Evolutionary conservation across 2,888 invertebrate genomes (phyloP).

Genomic region (Stramonita haemastoma): DNA sequence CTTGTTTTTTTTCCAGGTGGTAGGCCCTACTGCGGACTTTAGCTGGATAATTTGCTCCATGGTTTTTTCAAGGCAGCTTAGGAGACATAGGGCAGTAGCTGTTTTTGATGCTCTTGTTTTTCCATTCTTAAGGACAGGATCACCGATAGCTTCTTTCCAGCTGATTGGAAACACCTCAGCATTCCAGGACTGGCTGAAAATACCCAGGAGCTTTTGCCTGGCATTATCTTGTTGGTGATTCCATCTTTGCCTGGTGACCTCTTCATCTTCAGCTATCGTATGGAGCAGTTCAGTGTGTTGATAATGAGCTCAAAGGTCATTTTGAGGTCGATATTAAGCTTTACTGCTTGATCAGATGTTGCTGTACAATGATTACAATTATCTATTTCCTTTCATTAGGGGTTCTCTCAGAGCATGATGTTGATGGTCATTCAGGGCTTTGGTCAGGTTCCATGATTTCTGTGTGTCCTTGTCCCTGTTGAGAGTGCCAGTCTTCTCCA

Average conservation of each 20-base stretch:
- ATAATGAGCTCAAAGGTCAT: too few species aligned
- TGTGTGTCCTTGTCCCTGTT: not conserved
- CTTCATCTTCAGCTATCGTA: too few species aligned
- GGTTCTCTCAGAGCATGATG: not conserved
- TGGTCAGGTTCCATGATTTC: not conserved
- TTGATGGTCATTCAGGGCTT: not conserved
- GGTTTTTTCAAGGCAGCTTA: not conserved
- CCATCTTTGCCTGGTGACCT: too few species aligned
- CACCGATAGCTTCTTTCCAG: too few species aligned
- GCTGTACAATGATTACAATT: too few species aligned
- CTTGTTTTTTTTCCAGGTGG: not conserved
- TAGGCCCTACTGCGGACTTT: not conserved
- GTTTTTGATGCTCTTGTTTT: conserved; percentile 5
- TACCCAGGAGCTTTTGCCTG: too few species aligned
- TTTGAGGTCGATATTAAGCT: too few species aligned
- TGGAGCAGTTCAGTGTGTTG: too few species aligned
- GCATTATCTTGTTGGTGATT: too few species aligned
- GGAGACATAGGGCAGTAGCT: conserved; percentile 7
- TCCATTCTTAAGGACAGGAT: too few species aligned
- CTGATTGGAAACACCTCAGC: too few species aligned
- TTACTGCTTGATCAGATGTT: not conserved
- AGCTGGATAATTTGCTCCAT: not conserved
- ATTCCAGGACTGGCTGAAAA: too few species aligned
- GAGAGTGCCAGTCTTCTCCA: not conserved
- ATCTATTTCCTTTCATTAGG: not conserved